Evolutionary conservation across 2,113 vertebrate species (phyloP).

Genomic region (Oreocharis arfaki): DNA sequence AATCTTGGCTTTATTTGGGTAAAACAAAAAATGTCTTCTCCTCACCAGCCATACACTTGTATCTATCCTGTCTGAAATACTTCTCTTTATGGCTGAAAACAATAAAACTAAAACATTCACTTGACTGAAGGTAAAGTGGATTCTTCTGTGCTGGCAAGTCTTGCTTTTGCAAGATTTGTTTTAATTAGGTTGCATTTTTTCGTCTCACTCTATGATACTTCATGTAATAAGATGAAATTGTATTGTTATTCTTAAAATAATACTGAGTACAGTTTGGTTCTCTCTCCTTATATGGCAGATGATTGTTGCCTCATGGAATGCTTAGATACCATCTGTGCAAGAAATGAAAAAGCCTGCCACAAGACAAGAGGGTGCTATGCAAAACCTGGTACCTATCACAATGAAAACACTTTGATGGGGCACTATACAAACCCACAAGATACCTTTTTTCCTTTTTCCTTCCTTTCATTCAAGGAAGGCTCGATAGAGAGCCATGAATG

Average conservation of each 20-base stretch:
- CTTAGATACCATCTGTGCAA: slow-evolving; percentile 1
- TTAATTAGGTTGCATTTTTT: slow-evolving; percentile 15
- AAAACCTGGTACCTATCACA: not conserved
- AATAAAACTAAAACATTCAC: not conserved
- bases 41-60: not conserved
- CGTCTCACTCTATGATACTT: not conserved
- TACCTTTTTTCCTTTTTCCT: slow-evolving; percentile 1
- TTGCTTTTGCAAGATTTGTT: slow-evolving; percentile 5
- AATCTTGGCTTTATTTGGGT: not conserved
- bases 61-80: not conserved
- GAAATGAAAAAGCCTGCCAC: not conserved
- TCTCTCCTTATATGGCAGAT: not conserved
- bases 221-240: not conserved
- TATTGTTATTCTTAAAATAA: slow-evolving; percentile 27
- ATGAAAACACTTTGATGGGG: slow-evolving; percentile 14
- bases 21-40: not conserved
- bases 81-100: not conserved
- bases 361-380: not conserved
- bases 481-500: not conserved
- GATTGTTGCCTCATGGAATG: not conserved
- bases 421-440: slow-evolving; percentile 3
- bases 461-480: slow-evolving; percentile 7
- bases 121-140: not conserved
- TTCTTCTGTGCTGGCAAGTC: slow-evolving; percentile 1
- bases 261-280: not conserved